Conservation (phyloP, 2,888 invertebrate genomes). For the Sturmia bella region DNA sequence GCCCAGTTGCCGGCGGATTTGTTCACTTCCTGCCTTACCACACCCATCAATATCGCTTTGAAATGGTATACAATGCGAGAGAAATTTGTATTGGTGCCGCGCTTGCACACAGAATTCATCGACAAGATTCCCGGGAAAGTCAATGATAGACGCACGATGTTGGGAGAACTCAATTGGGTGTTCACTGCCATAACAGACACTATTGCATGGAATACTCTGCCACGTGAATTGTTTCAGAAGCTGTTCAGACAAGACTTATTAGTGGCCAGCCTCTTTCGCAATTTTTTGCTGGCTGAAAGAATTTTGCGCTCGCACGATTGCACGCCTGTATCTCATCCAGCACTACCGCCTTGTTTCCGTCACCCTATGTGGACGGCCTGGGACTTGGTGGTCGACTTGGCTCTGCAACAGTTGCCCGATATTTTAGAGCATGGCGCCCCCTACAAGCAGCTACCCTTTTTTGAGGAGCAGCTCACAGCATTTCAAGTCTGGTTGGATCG, state of each 20-base stretch:
- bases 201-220: conserved; percentile 98
- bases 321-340: conserved; percentile 96
- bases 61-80: conserved; percentile 95
- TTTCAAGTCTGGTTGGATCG: conserved; percentile 88
- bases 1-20: conserved; percentile 98
- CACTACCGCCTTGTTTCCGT: conserved; percentile 93
- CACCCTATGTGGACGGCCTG: conserved; percentile 98
- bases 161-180: conserved; percentile 99
- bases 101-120: conserved; percentile 91
- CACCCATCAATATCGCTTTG: conserved; percentile 97
- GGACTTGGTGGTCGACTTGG: conserved; percentile 98
- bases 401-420: conserved; percentile 93
- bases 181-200: conserved; percentile 99
- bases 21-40: conserved; percentile 98
- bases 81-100: conserved; percentile 90
- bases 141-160: conserved; percentile 96
- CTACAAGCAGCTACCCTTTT: conserved; percentile 93
- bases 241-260: conserved; percentile 98
- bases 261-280: conserved; percentile 98
- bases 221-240: conserved; percentile 96
- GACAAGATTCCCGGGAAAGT: conserved; percentile 98
- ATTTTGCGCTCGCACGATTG: conserved; percentile 98
- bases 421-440: conserved; percentile 85
- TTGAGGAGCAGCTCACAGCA: conserved; percentile 98
- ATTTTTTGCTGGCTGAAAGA: conserved; percentile 97